Evolutionary conservation across 2,888 invertebrate species (phyloP), one percentile per base, ranked within the genome.

Genomic region (Acleris holmiana): DNA sequence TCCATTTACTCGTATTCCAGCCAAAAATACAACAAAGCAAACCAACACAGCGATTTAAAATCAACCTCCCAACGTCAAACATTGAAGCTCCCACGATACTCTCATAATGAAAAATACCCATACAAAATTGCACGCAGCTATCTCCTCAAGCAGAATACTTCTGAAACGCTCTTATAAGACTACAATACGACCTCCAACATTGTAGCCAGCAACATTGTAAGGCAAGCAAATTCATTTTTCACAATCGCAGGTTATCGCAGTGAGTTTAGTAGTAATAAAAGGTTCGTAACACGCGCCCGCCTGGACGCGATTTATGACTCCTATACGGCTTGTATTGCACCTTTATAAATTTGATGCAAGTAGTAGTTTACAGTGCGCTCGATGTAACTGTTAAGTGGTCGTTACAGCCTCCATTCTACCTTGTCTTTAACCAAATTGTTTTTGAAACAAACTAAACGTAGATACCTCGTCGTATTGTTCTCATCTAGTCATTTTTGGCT

Each of bases 211-310:
- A 62, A 68, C 69, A 69, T 63, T 69, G 69, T 71, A 67, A 59
- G 61, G 50, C 64, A 68, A 67, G 66, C 63, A 71, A 72, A 79
- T 76, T 71, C 71, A 78, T 79, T 78, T 78, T 79, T 72, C 73
- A 68, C 67, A 68, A 67, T 58, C 58, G 59, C 63, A 67, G 67
- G 65, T 71, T 72, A 72, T 70, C 67, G 59, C 61, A 29, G 35
- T 35, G 59, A 70, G 68, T 79, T 76, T 77, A 77, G 70, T 69
- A 69, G 70, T 71, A 75, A 74, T 79, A 79, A 77, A 77, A 77
- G 69, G 68, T 69, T 18, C 53, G 48, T 47, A 66, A 55, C 70
- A 71, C 67, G 72, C 70, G 69, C 18, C 56, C 48, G 66, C 56
- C 69, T 74, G 65, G 68, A 69, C 61, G 59, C 67, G 70, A 75